Base-by-base conservation (phyloP, 2,797 vertebrate species). In the Spheniscus humboldti region DNA sequence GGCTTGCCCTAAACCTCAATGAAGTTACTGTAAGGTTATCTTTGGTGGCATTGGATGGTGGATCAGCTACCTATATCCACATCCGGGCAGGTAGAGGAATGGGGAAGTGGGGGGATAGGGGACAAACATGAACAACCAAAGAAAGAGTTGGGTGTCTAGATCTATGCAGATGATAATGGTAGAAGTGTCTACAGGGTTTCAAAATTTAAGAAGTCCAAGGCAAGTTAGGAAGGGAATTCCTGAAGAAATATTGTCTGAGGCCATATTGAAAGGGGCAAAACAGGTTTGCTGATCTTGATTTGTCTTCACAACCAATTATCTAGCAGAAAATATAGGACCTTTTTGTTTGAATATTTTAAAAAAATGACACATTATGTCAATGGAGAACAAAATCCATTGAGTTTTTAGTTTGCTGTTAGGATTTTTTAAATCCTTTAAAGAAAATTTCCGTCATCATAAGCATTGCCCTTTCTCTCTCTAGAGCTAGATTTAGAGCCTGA, bases 1-100 rank as follows among this genome's bases (percentile, higher is more conserved):
- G 0, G 4, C 4, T 90, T 86, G 12, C 18, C 31, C 11, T 6
- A n/a, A 17, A 2, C 7, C 14, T 52, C 4, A 3, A 0, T 22
- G 16, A 71, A 72, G 25, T 48, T 35, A 28, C 19, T 31, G 9
- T 2, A 57, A 37, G n/a, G 55, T 30, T 83, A 11, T 37, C 7
- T 88, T 53, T 45, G 3, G 7, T 53, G 13, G 3, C 3, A 19
- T 4, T 53, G 45, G 22, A 37, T 30, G 18, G 2, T 33, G 25
- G 30, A 35, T 56, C 33, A 64, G 3, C 11, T 48, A 19, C 14
- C 2, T 45, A 10, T 27, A 53, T 30, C 8, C 17, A 33, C 4
- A 35, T 15, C 7, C 17, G 14, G 4, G 25, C 12, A 2, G 2
- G 4, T 2, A 80, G 31, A 86, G 35, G 28, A 66, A 31, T 2